phyloP scores from a whole-genome alignment of 2,113 vertebrate genomes.

The Zosterops pallidus region DNA sequence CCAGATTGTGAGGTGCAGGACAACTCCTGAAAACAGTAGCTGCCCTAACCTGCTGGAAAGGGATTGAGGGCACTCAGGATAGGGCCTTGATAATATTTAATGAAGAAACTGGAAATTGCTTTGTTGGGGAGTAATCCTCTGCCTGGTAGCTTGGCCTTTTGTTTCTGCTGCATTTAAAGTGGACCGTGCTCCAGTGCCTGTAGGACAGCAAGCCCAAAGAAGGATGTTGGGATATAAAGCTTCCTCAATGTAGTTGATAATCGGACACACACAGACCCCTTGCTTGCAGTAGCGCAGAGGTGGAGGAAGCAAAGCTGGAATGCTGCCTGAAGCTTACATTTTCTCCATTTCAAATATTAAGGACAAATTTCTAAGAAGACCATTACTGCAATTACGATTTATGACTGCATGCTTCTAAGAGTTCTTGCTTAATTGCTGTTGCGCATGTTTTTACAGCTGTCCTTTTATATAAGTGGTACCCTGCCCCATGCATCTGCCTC shows the following conservation, averaged over 20 bases:
- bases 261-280: neutral
- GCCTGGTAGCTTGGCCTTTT: neutral
- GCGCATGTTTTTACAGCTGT: slow-evolving; percentile 71
- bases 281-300: neutral
- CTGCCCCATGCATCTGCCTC: slow-evolving; percentile 5
- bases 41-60: neutral
- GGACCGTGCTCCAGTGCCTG: neutral
- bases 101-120: neutral
- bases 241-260: neutral
- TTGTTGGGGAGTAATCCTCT: neutral
- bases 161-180: neutral
- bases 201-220: neutral
- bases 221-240: neutral
- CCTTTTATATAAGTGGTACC: slow-evolving; percentile 46
- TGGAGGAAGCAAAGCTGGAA: neutral
- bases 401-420: slow-evolving; percentile 39
- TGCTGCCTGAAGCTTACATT: neutral
- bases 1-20: neutral
- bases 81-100: neutral
- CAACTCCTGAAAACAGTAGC: neutral
- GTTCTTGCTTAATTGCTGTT: slow-evolving; percentile 38
- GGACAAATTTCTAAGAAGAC: slow-evolving; percentile 37
- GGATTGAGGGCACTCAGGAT: neutral
- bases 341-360: neutral
- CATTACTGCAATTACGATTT: slow-evolving; percentile 21